Evolutionary conservation across 2,888 invertebrate species (phyloP).

Genomic region (Heliconius sara): DNA sequence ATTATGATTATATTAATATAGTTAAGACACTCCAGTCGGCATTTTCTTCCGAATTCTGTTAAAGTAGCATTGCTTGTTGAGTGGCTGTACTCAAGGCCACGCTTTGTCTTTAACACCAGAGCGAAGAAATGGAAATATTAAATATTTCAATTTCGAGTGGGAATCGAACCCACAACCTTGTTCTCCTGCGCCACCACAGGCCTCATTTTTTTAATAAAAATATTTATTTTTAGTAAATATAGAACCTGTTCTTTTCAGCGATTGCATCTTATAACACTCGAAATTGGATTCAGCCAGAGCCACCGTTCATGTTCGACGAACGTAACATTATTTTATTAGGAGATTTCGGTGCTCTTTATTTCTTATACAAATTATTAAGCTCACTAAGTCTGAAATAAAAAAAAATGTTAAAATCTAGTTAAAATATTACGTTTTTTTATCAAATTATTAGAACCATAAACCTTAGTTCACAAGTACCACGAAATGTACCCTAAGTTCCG

Average conservation of each 20-base stretch:
- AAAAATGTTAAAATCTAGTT: background rate
- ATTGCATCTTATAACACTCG: constrained; percentile 20
- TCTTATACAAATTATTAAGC: constrained; percentile 34
- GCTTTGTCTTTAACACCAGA: too few species aligned
- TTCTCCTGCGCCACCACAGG: too few species aligned
- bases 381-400: constrained; percentile 22
- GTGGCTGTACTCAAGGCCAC: too few species aligned
- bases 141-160: too few species aligned
- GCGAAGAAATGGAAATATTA: too few species aligned
- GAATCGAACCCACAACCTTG: too few species aligned
- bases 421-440: background rate
- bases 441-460: background rate
- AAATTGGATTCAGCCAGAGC: constrained; percentile 47
- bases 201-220: too few species aligned
- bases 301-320: constrained; percentile 45
- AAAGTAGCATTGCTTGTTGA: too few species aligned
- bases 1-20: background rate
- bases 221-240: background rate
- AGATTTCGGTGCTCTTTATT: constrained; percentile 41
- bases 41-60: too few species aligned
- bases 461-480: background rate
- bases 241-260: constrained; percentile 10
- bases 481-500: background rate
- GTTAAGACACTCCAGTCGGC: too few species aligned
- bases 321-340: constrained; percentile 48